Evolutionary conservation across 2,797 vertebrate species (phyloP).

Genomic region (Crocidura indochinensis): DNA sequence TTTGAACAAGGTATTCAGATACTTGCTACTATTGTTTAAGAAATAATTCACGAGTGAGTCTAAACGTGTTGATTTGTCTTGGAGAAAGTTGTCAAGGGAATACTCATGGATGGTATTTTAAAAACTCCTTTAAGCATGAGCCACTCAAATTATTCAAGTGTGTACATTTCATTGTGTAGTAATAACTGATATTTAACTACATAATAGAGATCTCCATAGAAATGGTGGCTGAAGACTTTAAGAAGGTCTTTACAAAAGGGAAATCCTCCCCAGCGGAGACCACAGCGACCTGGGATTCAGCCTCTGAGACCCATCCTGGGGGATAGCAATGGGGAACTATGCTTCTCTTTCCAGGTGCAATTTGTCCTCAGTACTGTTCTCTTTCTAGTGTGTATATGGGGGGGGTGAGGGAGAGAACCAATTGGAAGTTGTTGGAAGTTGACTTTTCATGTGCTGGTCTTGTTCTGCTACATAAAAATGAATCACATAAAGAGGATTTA

Average conservation of each 20-base stretch:
- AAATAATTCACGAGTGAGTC: background rate
- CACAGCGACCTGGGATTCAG: background rate
- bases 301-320: no score
- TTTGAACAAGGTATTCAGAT: background rate
- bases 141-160: background rate
- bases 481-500: background rate
- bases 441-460: background rate
- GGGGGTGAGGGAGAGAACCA: background rate
- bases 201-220: conserved; percentile 19
- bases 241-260: background rate
- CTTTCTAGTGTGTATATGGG: background rate
- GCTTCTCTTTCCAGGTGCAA: background rate
- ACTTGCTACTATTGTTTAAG: conserved; percentile 30
- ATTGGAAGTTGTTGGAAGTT: background rate
- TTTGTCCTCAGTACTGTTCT: background rate
- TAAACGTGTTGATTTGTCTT: background rate
- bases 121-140: background rate
- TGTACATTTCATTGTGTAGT: background rate
- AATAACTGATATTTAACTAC: background rate
- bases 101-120: background rate
- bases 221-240: conserved; percentile 1
- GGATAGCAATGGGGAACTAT: background rate
- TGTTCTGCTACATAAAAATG: background rate
- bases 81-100: background rate
- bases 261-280: background rate